Base-by-base conservation (phyloP, 2,797 vertebrate genomes). In the Alosa sapidissima region DNA sequence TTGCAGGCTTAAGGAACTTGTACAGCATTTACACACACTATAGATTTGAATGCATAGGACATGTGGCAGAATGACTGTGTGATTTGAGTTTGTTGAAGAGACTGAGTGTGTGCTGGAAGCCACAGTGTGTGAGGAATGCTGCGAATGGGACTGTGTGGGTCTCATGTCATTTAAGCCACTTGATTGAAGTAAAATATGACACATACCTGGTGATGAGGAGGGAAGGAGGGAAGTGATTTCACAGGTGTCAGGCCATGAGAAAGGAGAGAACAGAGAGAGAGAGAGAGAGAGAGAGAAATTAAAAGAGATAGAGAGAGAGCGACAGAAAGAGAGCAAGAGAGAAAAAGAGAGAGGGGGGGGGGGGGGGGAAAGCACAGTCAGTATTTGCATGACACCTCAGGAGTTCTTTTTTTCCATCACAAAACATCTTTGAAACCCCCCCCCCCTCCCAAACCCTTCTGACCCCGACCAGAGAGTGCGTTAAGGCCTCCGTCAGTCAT, bases 161-260 rank as follows among this genome's bases (percentile, higher is more conserved):
- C n/a, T 21, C 60, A 2, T 28, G 60, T 28, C 28, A 28, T 28
- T 28, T 28, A 28, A 65, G n/a, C 60, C 60, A 65, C n/a, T 28
- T 65, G 60, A 28, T 65, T 14, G 54, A 55, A 28, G 60, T 65
- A 88, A 48, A 41, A 87, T 89, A 47, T 86, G 83, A 89, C 89
- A 81, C 87, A 83, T 93, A 93, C 93, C 93, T 95, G 91, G 88
- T 5, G 78, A 68, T 85, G 84, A 62, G 60, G 51, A 62, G 51
- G 89, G 88, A 87, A 84, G 88, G 75, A 51, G 5, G 68, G 86
- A 62, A 88, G 87, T 54, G 87, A 87, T 87, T 86, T 89, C 89
- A 72, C 90, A 86, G 90, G 51, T 2, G 82, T 85, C 45, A 83
- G 81, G 81, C 82, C 75, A 24, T 81, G 6, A 41, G 75, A 68